Base-by-base conservation (phyloP, 2,888 invertebrate species). In the Eretmocerus hayati region DNA sequence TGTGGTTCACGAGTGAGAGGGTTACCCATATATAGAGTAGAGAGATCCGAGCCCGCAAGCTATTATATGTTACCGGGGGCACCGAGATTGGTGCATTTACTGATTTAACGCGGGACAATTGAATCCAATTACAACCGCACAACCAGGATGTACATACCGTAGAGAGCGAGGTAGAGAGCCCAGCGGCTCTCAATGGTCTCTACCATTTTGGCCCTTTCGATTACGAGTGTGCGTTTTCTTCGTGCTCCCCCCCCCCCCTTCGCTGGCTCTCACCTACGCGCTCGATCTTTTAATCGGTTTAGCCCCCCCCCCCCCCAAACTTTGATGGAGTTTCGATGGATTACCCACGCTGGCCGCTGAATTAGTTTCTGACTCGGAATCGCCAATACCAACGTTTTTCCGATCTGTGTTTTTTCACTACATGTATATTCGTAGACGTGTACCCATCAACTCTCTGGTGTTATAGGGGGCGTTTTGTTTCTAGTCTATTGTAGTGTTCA, bases 41-140 rank as follows among this genome's bases (percentile, higher is more conserved):
- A 5, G 15, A 5, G 9, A 5, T 16, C 15, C 33, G 33, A 33
- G 33, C 33, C 26, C 26, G 26, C 26, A 63, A n/a, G n/a, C n/a
- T n/a, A n/a, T n/a, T n/a, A n/a, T n/a, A n/a, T n/a, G n/a, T n/a
- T n/a, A n/a, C n/a, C n/a, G n/a, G n/a, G n/a, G n/a, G n/a, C n/a
- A n/a, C n/a, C n/a, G n/a, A n/a, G n/a, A n/a, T n/a, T n/a, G 62
- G 63, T 60, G 64, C 65, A 66, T 69, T 67, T 65, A 65, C 69
- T 68, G 68, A 70, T 69, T 70, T 68, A 70, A 69, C 67, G 67
- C 66, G 67, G 69, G 68, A 70, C 70, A 70, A 70, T 70, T 67
- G 67, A 70, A 70, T 70, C 68, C 69, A 70, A 70, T 70, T 70
- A 70, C 69, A 68, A 67, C 60, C 61, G 62, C 66, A n/a, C 62